These are phyloP conservation scores for Paraplagusia blochii DNA, from an alignment of 2,113 vertebrate genomes.

Conservation along the genomic window DNA sequence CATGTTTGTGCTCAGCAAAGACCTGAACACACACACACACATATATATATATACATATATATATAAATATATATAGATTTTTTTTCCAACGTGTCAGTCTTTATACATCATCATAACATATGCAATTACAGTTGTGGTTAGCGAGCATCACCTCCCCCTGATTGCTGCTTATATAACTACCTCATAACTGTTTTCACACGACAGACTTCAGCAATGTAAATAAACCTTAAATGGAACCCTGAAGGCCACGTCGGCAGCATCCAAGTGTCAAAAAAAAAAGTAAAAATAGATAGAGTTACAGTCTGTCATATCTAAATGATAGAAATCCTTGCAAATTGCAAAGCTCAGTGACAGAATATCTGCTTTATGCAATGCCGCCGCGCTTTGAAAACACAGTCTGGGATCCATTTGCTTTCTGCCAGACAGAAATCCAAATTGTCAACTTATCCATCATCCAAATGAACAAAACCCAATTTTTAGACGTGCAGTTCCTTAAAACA, in stretches of 20 bases:
- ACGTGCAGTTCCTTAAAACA: slow-evolving; percentile 45
- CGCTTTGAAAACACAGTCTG: slow-evolving; percentile 31
- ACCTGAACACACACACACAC: too few species aligned
- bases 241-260: slow-evolving; percentile 41
- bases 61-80: too few species aligned
- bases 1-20: too few species aligned
- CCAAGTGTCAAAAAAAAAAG: slow-evolving; percentile 47
- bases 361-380: slow-evolving; percentile 23
- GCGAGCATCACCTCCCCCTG: slow-evolving; percentile 26
- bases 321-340: slow-evolving; percentile 40
- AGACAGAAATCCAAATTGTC: slow-evolving; percentile 35
- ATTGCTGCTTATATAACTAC: slow-evolving; percentile 40
- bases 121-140: slow-evolving; percentile 34
- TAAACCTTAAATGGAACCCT: slow-evolving; percentile 50
- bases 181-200: slow-evolving; percentile 53
- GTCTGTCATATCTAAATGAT: slow-evolving; percentile 42
- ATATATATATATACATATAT: too few species aligned
- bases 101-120: slow-evolving; percentile 29
- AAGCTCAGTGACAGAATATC: slow-evolving; percentile 15
- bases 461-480: slow-evolving; percentile 55
- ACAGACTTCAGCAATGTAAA: slow-evolving; percentile 38
- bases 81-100: slow-evolving; percentile 3
- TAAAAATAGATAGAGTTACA: slow-evolving; percentile 29
- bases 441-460: slow-evolving; percentile 63
- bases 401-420: slow-evolving; percentile 49